A percentile compares a stretch with the other conserved stretches of the same genome.
Conservation (phyloP, 2,888 invertebrate species). For the Synergus gifuensis region DNA sequence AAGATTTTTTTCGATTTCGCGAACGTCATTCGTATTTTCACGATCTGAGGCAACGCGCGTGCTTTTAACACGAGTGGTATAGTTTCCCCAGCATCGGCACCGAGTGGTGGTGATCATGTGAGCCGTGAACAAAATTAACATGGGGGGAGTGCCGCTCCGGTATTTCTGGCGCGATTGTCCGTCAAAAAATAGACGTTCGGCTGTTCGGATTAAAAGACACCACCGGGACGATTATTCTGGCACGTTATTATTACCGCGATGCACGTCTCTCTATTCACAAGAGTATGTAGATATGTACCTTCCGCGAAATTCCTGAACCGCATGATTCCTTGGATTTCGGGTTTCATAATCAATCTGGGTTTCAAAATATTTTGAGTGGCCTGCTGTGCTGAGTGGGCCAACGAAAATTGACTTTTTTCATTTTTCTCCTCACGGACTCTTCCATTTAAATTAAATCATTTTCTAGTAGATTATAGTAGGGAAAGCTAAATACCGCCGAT, state of each 20-base stretch:
- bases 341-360: conserved; percentile 31
- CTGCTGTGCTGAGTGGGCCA: conserved; percentile 53
- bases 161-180: conserved; percentile 77
- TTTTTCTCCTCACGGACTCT: conserved; percentile 30
- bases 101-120: conserved; percentile 65
- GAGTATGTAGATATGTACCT: too few species aligned
- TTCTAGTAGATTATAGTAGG: too few species aligned
- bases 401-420: conserved; percentile 4
- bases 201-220: conserved; percentile 73
- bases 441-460: not conserved
- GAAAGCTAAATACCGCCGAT: too few species aligned
- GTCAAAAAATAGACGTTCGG: conserved; percentile 75
- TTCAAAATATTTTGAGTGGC: conserved; percentile 3
- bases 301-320: too few species aligned
- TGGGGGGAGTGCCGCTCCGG: conserved; percentile 68
- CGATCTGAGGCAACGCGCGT: too few species aligned
- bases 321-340: not conserved
- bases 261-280: too few species aligned
- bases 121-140: conserved; percentile 71
- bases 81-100: too few species aligned
- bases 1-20: too few species aligned
- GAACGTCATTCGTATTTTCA: too few species aligned
- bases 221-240: conserved; percentile 67
- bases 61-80: too few species aligned
- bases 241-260: conserved; percentile 61